phyloP scores from a whole-genome alignment of 1,140 invertebrate species.

The Euglossa dilemma region DNA sequence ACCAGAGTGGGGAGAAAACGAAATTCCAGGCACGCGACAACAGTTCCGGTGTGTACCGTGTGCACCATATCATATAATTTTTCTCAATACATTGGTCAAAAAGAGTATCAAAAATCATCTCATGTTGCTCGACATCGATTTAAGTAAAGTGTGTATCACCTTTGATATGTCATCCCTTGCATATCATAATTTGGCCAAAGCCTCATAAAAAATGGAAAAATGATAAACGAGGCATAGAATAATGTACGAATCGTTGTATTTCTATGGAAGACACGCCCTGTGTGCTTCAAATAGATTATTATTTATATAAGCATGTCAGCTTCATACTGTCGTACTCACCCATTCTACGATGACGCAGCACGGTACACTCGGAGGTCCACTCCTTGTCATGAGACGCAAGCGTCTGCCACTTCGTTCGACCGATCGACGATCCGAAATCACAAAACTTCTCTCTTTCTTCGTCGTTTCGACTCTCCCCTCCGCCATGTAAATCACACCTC shows the following conservation, averaged over 20 bases:
- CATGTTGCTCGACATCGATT: not conserved
- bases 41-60: slow-evolving; percentile 15
- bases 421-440: slow-evolving; percentile 19
- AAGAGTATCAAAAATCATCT: not conserved
- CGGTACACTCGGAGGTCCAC: slow-evolving; percentile 33
- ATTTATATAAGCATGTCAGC: slow-evolving; percentile 60
- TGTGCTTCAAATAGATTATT: slow-evolving; percentile 58
- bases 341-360: slow-evolving; percentile 64
- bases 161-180: not conserved
- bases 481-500: not conserved
- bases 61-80: not conserved
- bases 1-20: slow-evolving; percentile 1
- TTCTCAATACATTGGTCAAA: not conserved
- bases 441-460: slow-evolving; percentile 13
- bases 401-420: slow-evolving; percentile 40
- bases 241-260: slow-evolving; percentile 13
- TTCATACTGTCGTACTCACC: slow-evolving; percentile 56
- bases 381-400: slow-evolving; percentile 47
- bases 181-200: not conserved
- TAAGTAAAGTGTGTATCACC: not conserved
- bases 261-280: slow-evolving; percentile 64
- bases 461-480: slow-evolving; percentile 10
- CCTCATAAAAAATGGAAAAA: not conserved
- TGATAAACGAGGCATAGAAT: not conserved
- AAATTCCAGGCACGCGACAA: slow-evolving; percentile 47